These are phyloP conservation scores for Palythoa grandiflora DNA, from an alignment of 92 coral and sea anemone species.

Conservation along the genomic window DNA sequence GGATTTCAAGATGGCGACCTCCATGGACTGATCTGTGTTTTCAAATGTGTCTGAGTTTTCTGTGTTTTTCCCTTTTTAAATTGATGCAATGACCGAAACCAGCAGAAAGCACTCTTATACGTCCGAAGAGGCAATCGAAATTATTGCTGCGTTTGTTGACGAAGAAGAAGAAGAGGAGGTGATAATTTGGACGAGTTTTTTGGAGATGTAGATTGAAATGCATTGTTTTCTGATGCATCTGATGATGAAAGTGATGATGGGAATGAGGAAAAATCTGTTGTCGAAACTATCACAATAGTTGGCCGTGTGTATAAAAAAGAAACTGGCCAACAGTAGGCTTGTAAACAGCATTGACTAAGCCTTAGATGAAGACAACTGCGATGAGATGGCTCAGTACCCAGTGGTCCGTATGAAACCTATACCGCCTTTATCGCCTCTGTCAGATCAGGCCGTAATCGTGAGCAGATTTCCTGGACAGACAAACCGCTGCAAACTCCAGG, in stretches of 20 bases:
- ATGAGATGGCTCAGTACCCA: not conserved
- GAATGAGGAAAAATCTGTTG: not conserved
- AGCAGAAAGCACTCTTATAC: not conserved
- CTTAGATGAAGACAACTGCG: not conserved
- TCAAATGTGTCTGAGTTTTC: not conserved
- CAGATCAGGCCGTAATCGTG: not conserved
- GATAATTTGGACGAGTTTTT: not conserved
- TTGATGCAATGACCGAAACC: not conserved
- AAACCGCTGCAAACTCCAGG: not conserved
- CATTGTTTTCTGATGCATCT: not conserved
- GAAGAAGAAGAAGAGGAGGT: no score
- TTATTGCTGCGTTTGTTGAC: not conserved
- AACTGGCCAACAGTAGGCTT: not conserved
- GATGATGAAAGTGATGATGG: not conserved
- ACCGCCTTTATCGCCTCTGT: not conserved
- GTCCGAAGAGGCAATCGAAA: not conserved
- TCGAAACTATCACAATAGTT: not conserved
- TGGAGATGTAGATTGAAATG: no score
- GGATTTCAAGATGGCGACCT: not conserved
- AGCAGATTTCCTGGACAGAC: not conserved
- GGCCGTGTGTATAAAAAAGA: not conserved
- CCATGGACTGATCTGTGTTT: not conserved
- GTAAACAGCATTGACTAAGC: conserved; percentile 7
- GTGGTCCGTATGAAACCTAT: not conserved
- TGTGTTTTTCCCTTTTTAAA: not conserved